phyloP scores from a whole-genome alignment of 2,113 vertebrate genomes.

The Ceyx melanurus region DNA sequence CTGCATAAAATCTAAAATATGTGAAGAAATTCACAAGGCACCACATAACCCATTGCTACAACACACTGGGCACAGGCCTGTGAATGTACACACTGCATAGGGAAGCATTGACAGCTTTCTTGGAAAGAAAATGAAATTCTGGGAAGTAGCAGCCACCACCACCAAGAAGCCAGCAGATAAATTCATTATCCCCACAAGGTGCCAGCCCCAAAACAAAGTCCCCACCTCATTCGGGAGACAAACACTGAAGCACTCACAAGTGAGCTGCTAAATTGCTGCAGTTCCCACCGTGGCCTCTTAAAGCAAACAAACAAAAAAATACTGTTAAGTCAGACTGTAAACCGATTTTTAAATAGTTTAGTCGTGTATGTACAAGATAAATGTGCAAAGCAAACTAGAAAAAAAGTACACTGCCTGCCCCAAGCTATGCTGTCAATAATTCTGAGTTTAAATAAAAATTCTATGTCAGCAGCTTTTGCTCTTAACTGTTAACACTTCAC shows the following conservation, averaged over 20 bases:
- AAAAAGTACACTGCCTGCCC: background rate
- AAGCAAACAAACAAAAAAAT: background rate
- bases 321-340: background rate
- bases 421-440: background rate
- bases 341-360: background rate
- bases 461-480: too few relatives aligned
- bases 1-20: background rate
- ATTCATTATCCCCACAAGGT: background rate
- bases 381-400: background rate
- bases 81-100: background rate
- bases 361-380: background rate
- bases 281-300: background rate
- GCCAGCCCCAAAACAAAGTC: background rate
- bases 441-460: background rate
- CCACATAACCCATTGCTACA: background rate
- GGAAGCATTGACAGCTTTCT: background rate
- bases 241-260: background rate
- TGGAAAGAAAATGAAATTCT: background rate
- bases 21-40: background rate
- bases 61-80: background rate
- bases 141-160: background rate
- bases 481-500: background rate
- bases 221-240: background rate
- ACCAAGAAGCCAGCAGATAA: background rate
- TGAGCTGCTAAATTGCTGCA: background rate